Base-by-base conservation (phyloP, 2,888 invertebrate species). In the Trissolcus brochymenae region DNA sequence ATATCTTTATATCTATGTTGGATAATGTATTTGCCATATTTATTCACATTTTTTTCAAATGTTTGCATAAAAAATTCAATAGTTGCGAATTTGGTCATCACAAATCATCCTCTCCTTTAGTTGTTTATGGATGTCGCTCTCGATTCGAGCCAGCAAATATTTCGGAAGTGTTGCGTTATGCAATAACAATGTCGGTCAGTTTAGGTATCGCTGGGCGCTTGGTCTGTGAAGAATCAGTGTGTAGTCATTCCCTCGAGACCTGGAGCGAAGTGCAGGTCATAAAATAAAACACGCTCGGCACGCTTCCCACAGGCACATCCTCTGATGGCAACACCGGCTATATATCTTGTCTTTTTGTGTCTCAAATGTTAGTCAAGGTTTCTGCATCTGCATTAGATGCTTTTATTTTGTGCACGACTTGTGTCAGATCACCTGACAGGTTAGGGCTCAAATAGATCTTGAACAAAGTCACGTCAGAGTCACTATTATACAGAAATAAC, bases 101-200 rank as follows among this genome's bases (percentile, higher is more conserved):
- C 46, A 16, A 46, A 46, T 46, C 16, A 46, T 46, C 16, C 46
- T 46, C n/a, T n/a, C 9, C 14, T n/a, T 43, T 16, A 4, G 16
- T 46, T 16, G 46, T 56, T 73, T 61, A 71, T 64, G 49, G 29
- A 2, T 46, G 43, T 65, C 46, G 51, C 53, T 71, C 54, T 54
- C 21, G 51, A 64, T 54, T 79, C 84, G 83, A 84, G 83, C 81
- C 81, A 80, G 81, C 81, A 80, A 84, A 84, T 84, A 85, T 83
- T 85, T 82, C 81, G 80, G 80, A 82, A 83, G 67, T 80, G 80
- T 83, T 79, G 84, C 82, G 84, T 85, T 86, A 84, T 81, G 84
- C 84, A 86, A 85, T 83, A 81, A 83, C 83, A 86, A 85, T 85
- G 83, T 86, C 82, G 83, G 83, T 85, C 85, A 85, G 82, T 76